Evolutionary conservation across 2,888 invertebrate genomes (phyloP).

Genomic region (Tricholauxania praeusta): DNA sequence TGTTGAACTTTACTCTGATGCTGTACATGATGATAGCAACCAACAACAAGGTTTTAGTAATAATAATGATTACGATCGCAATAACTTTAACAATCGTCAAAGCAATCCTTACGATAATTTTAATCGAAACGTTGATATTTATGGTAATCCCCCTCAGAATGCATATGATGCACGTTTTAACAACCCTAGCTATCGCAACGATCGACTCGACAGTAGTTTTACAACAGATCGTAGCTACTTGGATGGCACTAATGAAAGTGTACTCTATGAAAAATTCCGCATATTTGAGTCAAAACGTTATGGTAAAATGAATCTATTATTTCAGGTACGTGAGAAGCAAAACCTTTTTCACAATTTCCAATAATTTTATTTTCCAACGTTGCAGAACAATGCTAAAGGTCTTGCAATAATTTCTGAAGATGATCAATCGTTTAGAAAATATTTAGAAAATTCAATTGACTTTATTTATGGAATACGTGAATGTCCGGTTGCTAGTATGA

Average conservation of each 20-base stretch:
- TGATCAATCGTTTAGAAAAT: conserved; percentile 81
- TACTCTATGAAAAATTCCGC: conserved; percentile 74
- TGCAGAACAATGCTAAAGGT: conserved; percentile 79
- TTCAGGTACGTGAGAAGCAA: conserved; percentile 73
- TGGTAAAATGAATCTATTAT: conserved; percentile 78
- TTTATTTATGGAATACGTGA: conserved; percentile 80
- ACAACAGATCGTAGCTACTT: conserved; percentile 54
- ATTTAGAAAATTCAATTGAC: conserved; percentile 77
- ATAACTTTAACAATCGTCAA: conserved; percentile 53
- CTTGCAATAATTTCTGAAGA: conserved; percentile 77
- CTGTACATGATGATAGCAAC: conserved; percentile 51
- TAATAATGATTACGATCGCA: conserved; percentile 49
- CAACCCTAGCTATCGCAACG: conserved; percentile 51
- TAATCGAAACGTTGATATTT: conserved; percentile 45
- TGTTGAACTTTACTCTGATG: conserved; percentile 70
- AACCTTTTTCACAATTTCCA: not conserved
- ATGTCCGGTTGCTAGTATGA: conserved; percentile 88
- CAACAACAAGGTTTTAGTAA: conserved; percentile 42
- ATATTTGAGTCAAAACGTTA: conserved; percentile 81
- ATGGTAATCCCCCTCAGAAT: conserved; percentile 48
- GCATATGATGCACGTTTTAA: conserved; percentile 24
- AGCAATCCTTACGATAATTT: conserved; percentile 39
- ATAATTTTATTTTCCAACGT: not conserved
- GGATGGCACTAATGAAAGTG: conserved; percentile 55
- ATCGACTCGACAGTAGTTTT: conserved; percentile 63